These are phyloP conservation scores for Allolobophora icterica DNA, from an alignment of 2,888 invertebrate species.

Conservation along the genomic window DNA sequence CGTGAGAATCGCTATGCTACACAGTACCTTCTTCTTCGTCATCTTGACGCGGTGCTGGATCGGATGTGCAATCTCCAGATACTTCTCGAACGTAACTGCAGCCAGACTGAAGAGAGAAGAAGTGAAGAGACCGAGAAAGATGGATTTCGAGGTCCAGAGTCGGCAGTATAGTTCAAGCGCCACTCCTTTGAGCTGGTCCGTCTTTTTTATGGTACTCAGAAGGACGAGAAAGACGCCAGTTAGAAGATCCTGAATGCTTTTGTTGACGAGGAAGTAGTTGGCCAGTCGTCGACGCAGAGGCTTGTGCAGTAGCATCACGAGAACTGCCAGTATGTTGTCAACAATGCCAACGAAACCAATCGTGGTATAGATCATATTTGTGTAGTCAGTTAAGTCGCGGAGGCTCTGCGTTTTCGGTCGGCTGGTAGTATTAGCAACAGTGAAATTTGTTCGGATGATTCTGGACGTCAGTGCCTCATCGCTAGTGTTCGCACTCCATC, in stretches of 20 bases:
- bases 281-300: not conserved
- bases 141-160: not conserved
- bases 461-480: too few relatives aligned
- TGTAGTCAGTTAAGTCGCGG: too few relatives aligned
- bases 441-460: too few relatives aligned
- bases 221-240: not conserved
- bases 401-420: not conserved
- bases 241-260: not conserved
- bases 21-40: not conserved
- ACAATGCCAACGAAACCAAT: not conserved
- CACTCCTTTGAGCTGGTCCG: not conserved
- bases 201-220: not conserved
- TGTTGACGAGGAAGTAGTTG: conserved; percentile 17
- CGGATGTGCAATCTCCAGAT: not conserved
- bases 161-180: not conserved
- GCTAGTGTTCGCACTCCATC: too few relatives aligned
- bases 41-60: not conserved
- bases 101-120: not conserved
- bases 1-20: not conserved
- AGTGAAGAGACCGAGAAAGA: not conserved
- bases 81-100: not conserved
- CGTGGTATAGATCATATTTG: not conserved
- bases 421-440: too few relatives aligned
- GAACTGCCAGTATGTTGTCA: not conserved
- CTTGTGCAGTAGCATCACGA: not conserved